A percentile compares a stretch with the other conserved stretches of the same genome.
Conservation (phyloP, 2,113 vertebrate species). For the Ivindomyrus marchei region DNA sequence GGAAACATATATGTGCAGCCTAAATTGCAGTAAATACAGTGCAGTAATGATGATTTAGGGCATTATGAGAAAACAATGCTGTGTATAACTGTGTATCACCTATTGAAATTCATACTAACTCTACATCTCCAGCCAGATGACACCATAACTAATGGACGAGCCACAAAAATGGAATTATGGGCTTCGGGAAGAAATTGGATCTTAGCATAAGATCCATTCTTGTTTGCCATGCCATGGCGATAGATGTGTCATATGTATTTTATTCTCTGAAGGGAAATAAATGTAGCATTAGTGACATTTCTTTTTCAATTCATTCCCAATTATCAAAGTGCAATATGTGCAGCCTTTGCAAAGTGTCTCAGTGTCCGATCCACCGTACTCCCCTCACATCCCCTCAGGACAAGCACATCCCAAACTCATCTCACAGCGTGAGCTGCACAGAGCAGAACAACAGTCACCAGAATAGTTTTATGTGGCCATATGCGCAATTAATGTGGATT, state of each 20-base stretch:
- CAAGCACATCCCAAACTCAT: background rate
- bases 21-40: background rate
- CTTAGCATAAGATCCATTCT: background rate
- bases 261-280: constrained; percentile 15
- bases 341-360: background rate
- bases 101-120: background rate
- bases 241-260: background rate
- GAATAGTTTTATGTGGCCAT: background rate
- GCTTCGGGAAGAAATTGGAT: background rate
- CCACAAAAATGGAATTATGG: background rate
- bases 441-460: background rate
- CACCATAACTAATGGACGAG: background rate
- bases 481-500: background rate
- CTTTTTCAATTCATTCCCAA: background rate
- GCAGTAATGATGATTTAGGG: background rate
- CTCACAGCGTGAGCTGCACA: background rate
- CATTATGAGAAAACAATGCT: background rate
- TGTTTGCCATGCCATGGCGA: background rate
- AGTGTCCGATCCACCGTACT: background rate
- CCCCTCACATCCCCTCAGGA: background rate
- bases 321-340: background rate
- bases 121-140: background rate
- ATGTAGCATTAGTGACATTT: background rate
- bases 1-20: constrained; percentile 6
- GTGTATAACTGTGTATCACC: background rate